Conservation (phyloP, 2,113 vertebrate genomes). For the Clinocottus analis region DNA sequence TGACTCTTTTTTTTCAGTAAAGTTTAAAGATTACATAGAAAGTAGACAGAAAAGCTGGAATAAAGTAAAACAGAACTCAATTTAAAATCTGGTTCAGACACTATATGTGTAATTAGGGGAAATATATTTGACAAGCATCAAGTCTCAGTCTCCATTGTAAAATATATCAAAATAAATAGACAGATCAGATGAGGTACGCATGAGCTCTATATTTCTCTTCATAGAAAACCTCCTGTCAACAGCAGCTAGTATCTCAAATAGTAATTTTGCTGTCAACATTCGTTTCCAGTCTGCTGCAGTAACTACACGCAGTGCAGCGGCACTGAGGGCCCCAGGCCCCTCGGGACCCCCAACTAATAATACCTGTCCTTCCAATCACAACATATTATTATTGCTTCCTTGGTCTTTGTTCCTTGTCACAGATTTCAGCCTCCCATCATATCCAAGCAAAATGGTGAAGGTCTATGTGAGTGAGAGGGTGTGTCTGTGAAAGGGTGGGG, state of each 20-base stretch:
- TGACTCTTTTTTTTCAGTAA: background rate
- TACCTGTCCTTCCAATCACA: conserved; percentile 61
- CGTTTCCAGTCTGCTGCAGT: conserved; percentile 53
- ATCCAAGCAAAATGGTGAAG: conserved; percentile 25
- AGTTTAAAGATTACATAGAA: background rate
- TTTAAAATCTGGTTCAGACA: background rate
- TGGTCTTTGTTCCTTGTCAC: conserved; percentile 42
- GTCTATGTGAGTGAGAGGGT: conserved; percentile 26
- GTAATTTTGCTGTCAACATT: conserved; percentile 45
- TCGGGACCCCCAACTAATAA: conserved; percentile 59
- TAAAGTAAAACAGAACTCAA: background rate
- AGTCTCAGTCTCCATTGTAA: background rate
- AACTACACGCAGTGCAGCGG: conserved; percentile 52
- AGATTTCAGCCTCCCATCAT: conserved; percentile 31
- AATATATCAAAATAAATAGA: conserved; percentile 8
- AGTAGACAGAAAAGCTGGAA: background rate
- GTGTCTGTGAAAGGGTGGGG: conserved; percentile 36
- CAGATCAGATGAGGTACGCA: background rate
- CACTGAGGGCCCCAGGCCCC: conserved; percentile 37
- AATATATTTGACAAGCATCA: background rate
- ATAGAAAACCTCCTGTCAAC: conserved; percentile 20
- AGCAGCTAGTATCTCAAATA: conserved; percentile 11
- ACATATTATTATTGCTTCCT: conserved; percentile 52
- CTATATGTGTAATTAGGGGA: background rate
- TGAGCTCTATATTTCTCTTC: conserved; percentile 1